Evolutionary conservation across 2,888 invertebrate species (phyloP).

Genomic region (Dicranocentrus wangi): DNA sequence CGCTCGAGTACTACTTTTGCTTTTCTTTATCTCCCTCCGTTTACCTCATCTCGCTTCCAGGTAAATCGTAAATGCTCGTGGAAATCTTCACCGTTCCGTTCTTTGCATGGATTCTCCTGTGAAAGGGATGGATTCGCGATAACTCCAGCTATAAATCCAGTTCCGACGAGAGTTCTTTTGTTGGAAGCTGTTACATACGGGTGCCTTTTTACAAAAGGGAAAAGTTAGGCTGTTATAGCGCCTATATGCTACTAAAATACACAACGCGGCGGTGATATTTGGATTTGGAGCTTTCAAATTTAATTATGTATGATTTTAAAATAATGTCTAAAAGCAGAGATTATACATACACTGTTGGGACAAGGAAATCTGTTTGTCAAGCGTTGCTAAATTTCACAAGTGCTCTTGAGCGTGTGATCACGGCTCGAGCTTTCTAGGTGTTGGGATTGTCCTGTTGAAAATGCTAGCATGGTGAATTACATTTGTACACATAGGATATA

Average conservation of each 20-base stretch:
- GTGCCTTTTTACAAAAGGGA: not conserved
- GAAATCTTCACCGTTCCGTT: no score
- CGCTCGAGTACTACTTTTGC: not conserved
- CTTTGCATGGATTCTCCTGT: no score
- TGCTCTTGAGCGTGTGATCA: not conserved
- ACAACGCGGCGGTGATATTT: no score
- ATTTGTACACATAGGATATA: no score
- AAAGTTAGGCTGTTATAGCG: no score
- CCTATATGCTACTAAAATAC: no score
- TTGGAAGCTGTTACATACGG: not conserved
- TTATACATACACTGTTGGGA: not conserved
- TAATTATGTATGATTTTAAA: conserved; percentile 8
- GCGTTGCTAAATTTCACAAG: not conserved
- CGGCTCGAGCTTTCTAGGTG: not conserved
- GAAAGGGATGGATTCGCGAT: no score
- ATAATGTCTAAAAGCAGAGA: not conserved
- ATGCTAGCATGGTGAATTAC: no score
- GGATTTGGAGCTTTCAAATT: not conserved
- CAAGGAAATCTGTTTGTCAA: conserved; percentile 2
- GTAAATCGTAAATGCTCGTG: not conserved
- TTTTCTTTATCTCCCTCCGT: conserved; percentile 1
- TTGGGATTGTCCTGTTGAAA: no score
- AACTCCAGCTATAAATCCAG: not conserved
- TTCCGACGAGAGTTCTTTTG: not conserved
- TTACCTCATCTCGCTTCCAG: not conserved